Evolutionary conservation across 2,113 vertebrate genomes (phyloP).

Genomic region (Misgurnus mizolepis): DNA sequence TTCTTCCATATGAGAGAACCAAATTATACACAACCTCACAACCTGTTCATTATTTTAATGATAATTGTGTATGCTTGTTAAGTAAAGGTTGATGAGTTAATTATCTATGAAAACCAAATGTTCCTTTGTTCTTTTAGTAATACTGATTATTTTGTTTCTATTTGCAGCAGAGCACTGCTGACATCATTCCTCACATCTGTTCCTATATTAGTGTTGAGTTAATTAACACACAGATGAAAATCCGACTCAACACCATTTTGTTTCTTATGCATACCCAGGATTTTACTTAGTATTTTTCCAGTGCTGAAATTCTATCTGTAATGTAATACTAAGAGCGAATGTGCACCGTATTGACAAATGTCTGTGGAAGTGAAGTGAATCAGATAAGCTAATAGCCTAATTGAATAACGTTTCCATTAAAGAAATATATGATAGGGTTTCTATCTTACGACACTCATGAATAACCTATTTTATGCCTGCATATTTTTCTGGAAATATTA

Average conservation of each 20-base stretch:
- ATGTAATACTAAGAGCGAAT: background rate
- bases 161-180: background rate
- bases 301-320: background rate
- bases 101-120: background rate
- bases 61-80: background rate
- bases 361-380: conserved; percentile 5
- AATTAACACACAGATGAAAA: background rate
- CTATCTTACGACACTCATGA: background rate
- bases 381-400: background rate
- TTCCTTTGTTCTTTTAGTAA: background rate
- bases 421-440: background rate
- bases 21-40: background rate
- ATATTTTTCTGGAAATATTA: background rate
- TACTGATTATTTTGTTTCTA: background rate
- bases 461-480: background rate
- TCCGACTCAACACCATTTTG: background rate
- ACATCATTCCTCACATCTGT: background rate
- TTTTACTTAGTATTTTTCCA: background rate
- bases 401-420: background rate
- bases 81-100: too few species aligned
- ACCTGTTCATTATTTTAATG: conserved; percentile 28
- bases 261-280: background rate
- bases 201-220: background rate
- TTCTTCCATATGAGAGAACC: conserved; percentile 21
- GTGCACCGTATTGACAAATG: background rate